Evolutionary conservation across 1,140 invertebrate genomes (phyloP).

Genomic region (Tetragonula clypearis): DNA sequence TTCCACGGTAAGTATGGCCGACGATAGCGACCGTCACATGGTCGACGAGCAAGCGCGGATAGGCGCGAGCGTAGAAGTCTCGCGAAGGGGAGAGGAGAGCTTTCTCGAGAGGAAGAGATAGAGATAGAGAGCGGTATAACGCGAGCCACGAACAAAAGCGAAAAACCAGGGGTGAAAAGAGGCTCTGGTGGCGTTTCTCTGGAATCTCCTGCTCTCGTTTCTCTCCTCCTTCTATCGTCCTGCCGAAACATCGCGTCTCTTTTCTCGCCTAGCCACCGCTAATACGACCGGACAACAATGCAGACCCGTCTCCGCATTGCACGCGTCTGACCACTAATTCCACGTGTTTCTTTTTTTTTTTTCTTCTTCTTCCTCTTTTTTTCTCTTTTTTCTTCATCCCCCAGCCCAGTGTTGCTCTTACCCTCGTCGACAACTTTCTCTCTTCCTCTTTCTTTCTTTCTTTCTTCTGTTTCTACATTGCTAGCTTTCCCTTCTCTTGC

Average conservation of each 20-base stretch:
- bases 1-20: not conserved
- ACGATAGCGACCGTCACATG: not conserved
- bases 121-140: not conserved
- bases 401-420: constrained; percentile 8
- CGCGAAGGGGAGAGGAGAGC: constrained; percentile 26
- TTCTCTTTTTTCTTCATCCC: not conserved
- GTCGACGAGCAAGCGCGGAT: not conserved
- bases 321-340: constrained; percentile 76
- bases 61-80: not conserved
- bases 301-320: constrained; percentile 65
- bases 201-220: constrained; percentile 36
- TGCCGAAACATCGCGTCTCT: constrained; percentile 18
- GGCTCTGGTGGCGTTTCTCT: not conserved
- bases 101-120: not conserved
- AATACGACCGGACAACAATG: constrained; percentile 76
- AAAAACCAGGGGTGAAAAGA: constrained; percentile 48
- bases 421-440: not conserved
- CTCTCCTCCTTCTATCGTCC: constrained; percentile 26
- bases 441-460: not conserved
- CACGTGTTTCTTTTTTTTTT: constrained; percentile 68
- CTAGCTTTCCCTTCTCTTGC: not conserved
- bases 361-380: not conserved
- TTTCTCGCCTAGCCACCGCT: constrained; percentile 63
- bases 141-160: constrained; percentile 57
- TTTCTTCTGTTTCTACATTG: not conserved